A percentile compares a stretch with the other conserved stretches of the same genome.
phyloP scores from a whole-genome alignment of 2,888 invertebrate genomes.

The Adelognathus sp. region DNA sequence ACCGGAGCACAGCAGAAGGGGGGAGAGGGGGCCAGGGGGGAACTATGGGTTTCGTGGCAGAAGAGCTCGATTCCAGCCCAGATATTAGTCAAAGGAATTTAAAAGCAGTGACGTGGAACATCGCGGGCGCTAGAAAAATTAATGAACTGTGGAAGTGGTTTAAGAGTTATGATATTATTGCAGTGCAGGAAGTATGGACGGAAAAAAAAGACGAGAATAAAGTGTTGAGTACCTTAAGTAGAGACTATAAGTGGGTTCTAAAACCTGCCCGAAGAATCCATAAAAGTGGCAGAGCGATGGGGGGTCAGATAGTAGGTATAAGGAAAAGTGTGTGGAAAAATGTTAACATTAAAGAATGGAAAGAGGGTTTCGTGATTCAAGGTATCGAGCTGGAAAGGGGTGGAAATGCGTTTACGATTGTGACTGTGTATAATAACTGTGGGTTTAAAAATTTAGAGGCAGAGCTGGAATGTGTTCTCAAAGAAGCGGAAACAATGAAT shows the following conservation, averaged over 20 bases:
- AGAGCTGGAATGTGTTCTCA: not conserved
- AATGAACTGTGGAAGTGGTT: slow-evolving; percentile 31
- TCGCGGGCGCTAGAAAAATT: slow-evolving; percentile 30
- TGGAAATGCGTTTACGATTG: not conserved
- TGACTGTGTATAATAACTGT: slow-evolving; percentile 42
- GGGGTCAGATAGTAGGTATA: slow-evolving; percentile 38
- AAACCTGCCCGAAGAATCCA: slow-evolving; percentile 42
- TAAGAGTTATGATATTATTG: slow-evolving; percentile 14
- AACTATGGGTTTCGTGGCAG: not conserved
- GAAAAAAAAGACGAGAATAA: slow-evolving; percentile 45
- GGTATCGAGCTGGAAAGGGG: not conserved
- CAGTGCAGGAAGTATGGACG: slow-evolving; percentile 41
- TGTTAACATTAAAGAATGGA: too few relatives aligned
- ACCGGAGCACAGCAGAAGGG: not conserved
- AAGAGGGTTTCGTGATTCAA: slow-evolving; percentile 15
- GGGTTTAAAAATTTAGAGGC: not conserved
- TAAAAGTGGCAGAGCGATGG: slow-evolving; percentile 37
- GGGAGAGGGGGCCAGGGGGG: too few relatives aligned
- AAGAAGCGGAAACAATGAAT: not conserved
- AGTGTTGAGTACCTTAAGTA: not conserved
- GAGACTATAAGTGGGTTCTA: slow-evolving; percentile 27
- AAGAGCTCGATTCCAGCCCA: not conserved
- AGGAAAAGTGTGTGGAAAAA: not conserved
- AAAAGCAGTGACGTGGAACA: slow-evolving; percentile 39
- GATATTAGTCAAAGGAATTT: not conserved